Evolutionary conservation across 2,888 invertebrate genomes (phyloP).

Genomic region (Nephrocerus scutellatus): DNA sequence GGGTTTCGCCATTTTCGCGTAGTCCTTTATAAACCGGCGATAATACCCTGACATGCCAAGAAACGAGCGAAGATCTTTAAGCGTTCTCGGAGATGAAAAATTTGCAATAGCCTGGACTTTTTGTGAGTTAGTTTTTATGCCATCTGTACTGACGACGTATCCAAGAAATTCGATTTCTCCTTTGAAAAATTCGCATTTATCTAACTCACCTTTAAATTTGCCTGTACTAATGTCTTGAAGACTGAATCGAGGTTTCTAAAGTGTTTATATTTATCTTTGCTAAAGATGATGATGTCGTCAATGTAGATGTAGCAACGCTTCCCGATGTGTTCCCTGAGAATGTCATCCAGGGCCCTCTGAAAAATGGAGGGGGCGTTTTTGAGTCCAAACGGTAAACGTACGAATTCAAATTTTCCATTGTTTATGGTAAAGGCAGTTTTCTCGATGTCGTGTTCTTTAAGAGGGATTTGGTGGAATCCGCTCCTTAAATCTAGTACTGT

Average conservation of each 20-base stretch:
- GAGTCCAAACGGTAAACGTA: slow-evolving; percentile 11
- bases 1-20: slow-evolving; percentile 18
- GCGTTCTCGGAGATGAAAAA: slow-evolving; percentile 15
- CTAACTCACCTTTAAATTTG: slow-evolving; percentile 4
- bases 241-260: not conserved
- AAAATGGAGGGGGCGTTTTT: slow-evolving; percentile 15
- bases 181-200: slow-evolving; percentile 16
- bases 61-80: slow-evolving; percentile 18
- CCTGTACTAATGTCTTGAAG: slow-evolving; percentile 4
- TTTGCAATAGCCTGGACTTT: slow-evolving; percentile 17
- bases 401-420: slow-evolving; percentile 13
- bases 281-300: slow-evolving; percentile 10
- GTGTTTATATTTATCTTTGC: slow-evolving; percentile 1
- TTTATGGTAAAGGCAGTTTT: slow-evolving; percentile 5
- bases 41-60: slow-evolving; percentile 20
- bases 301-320: slow-evolving; percentile 15
- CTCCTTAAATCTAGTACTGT: no score
- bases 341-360: slow-evolving; percentile 4
- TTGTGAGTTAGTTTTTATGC: slow-evolving; percentile 17
- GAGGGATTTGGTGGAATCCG: slow-evolving; percentile 17
- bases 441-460: slow-evolving; percentile 2
- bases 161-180: slow-evolving; percentile 18
- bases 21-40: slow-evolving; percentile 16
- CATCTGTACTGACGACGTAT: slow-evolving; percentile 14
- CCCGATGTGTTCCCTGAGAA: slow-evolving; percentile 10